Base-by-base conservation (phyloP, 1,140 invertebrate genomes). In the Dendrolimus kikuchii region DNA sequence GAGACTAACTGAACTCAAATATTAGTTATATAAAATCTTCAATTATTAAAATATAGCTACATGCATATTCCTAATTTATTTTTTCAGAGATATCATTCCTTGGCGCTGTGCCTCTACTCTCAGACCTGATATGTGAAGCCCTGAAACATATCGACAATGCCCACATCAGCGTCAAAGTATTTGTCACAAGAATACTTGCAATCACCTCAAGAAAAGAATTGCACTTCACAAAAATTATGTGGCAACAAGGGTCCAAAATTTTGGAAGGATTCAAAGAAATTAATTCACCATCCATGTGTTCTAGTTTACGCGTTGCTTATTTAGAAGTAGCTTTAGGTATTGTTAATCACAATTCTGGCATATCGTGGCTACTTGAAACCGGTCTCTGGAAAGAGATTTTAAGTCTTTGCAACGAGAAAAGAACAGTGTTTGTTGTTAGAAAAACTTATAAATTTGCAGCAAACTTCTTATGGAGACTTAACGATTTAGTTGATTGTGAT, bases 111-210 rank as follows among this genome's bases (percentile, higher is more conserved):
- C 73, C 78, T 5, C 51, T 74, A 38, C 45, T 80, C 46, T 52
- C 74, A 7, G 71, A 81, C 46, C 49, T 76, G 44, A 59, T 81
- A 10, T 54, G 64, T 6, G 68, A 74, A 40, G 60, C 72, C 5
- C 44, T 82, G 38, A 51, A 61, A 5, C 51, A 66, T 9, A 59
- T 61, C 5, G 69, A 74, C 8, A 68, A 61, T 40, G 72, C 66
- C 42, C 74, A 86, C 53, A 73, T 64, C n/a, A 71, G 77, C 5
- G 78, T 82, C 4, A 74, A 81, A 62, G 81, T 86, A 1, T 86
- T 86, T 43, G 62, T 86, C 7, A 67, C 68, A 42, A 62, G 77
- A 46, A 38, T 79, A 9, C 62, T 84, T 8, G 81, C 70, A 9
- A 58, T 70, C 38, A 58, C 64, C 45, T 64, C 59, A 5, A 40